Conservation (phyloP, 2,113 vertebrate species). For the Excalfactoria chinensis region DNA sequence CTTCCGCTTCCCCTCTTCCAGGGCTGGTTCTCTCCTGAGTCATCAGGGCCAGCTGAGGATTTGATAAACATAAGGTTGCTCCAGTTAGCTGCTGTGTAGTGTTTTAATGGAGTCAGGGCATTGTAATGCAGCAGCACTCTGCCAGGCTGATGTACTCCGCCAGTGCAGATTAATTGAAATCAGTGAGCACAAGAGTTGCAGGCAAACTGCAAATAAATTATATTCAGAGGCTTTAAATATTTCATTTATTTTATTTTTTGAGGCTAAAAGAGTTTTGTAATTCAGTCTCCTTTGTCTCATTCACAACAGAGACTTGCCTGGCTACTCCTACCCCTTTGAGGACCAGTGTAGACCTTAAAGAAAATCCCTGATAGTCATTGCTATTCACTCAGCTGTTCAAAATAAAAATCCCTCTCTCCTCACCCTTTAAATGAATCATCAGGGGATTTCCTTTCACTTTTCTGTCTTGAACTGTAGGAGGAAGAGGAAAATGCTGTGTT, state of each 20-base stretch:
- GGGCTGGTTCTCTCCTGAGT: slow-evolving; percentile 14
- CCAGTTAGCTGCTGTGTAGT: background rate
- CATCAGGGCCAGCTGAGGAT: slow-evolving; percentile 26
- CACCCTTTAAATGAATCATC: background rate
- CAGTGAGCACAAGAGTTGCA: slow-evolving; percentile 38
- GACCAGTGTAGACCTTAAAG: background rate
- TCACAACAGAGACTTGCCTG: background rate
- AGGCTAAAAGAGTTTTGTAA: background rate
- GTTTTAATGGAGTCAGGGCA: slow-evolving; percentile 18
- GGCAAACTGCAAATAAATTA: slow-evolving; percentile 60
- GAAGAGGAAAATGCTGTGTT: background rate
- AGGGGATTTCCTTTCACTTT: background rate
- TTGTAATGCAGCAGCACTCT: slow-evolving; percentile 23
- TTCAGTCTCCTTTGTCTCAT: background rate
- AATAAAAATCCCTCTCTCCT: background rate
- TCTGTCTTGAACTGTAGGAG: background rate
- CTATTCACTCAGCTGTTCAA: background rate
- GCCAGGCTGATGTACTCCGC: slow-evolving; percentile 6
- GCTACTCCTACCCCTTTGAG: background rate
- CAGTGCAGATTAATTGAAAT: slow-evolving; percentile 34
- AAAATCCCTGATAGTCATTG: background rate
- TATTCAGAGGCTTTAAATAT: slow-evolving; percentile 58
- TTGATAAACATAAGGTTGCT: background rate
- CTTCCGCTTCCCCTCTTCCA: background rate
- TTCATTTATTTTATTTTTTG: background rate